Percentiles rank a stretch among this genome's conserved stretches.
Evolutionary conservation across 2,888 invertebrate genomes (phyloP).

Genomic region (Leucophora obtusa): DNA sequence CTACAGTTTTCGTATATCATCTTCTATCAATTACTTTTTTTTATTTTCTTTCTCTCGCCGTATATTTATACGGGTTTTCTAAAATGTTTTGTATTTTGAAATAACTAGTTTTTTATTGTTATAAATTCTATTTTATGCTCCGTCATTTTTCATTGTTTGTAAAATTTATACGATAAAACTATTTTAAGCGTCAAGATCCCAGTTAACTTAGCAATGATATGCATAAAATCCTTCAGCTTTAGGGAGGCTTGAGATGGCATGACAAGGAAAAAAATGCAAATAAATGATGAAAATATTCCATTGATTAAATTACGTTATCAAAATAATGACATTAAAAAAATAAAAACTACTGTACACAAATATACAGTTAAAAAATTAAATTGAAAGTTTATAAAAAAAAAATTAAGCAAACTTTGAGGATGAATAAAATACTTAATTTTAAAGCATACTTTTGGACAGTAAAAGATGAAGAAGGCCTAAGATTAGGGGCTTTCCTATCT

Average conservation of each 20-base stretch:
- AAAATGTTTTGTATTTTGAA: constrained; percentile 1
- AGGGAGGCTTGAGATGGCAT: not conserved
- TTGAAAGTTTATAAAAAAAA: not conserved
- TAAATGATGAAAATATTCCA: not conserved
- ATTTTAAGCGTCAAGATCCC: constrained; percentile 37
- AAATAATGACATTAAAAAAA: not conserved
- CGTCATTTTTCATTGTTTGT: constrained; percentile 40
- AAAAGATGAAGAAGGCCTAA: too few species aligned
- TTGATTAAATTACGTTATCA: not conserved
- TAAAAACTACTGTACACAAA: not conserved
- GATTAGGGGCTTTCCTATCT: too few species aligned
- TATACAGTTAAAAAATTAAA: not conserved
- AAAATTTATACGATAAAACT: not conserved
- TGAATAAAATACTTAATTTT: too few species aligned
- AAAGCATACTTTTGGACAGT: too few species aligned
- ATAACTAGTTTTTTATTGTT: constrained; percentile 19
- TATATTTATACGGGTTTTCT: not conserved
- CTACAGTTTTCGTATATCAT: not conserved
- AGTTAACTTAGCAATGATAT: constrained; percentile 41
- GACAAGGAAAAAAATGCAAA: not conserved
- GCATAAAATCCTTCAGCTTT: constrained; percentile 10
- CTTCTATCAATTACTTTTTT: not conserved
- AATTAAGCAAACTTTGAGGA: constrained; percentile 6
- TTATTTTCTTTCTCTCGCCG: not conserved
- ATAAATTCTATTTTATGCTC: constrained; percentile 1